phyloP scores from a whole-genome alignment of 2,888 invertebrate genomes.

The Drosophila subsilvestris region DNA sequence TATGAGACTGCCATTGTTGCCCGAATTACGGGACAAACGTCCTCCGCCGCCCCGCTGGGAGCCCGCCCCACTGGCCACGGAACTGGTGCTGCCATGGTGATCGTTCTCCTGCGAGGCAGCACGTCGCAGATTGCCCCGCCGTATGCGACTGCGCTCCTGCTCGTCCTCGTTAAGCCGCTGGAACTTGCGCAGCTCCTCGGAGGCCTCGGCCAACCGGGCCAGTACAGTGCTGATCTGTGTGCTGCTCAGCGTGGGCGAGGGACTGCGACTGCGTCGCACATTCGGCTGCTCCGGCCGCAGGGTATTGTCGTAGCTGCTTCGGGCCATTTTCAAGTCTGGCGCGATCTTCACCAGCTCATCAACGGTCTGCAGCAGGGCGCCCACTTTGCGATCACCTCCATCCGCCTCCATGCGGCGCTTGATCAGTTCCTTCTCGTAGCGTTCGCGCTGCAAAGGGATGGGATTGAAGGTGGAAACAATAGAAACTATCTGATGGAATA shows the following conservation, averaged over 20 bases:
- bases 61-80: slow-evolving; percentile 75
- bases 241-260: slow-evolving; percentile 80
- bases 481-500: background rate
- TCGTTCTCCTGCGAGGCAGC: slow-evolving; percentile 89
- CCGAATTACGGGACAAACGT: slow-evolving; percentile 79
- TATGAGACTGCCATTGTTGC: slow-evolving; percentile 86
- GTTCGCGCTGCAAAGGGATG: slow-evolving; percentile 86
- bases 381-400: slow-evolving; percentile 91
- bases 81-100: slow-evolving; percentile 84
- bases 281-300: slow-evolving; percentile 78
- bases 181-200: slow-evolving; percentile 87
- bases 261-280: slow-evolving; percentile 77
- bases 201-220: slow-evolving; percentile 88
- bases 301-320: slow-evolving; percentile 70
- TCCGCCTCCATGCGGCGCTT: slow-evolving; percentile 87
- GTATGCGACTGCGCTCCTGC: slow-evolving; percentile 85
- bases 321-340: slow-evolving; percentile 87
- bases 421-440: slow-evolving; percentile 91
- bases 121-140: slow-evolving; percentile 83
- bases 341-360: slow-evolving; percentile 91
- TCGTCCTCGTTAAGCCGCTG: slow-evolving; percentile 85
- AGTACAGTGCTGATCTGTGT: slow-evolving; percentile 83
- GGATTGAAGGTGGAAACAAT: background rate
- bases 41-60: slow-evolving; percentile 81
- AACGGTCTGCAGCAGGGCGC: slow-evolving; percentile 90